Conservation (phyloP, 2,888 invertebrate genomes). For the Isotomurus palustris region DNA sequence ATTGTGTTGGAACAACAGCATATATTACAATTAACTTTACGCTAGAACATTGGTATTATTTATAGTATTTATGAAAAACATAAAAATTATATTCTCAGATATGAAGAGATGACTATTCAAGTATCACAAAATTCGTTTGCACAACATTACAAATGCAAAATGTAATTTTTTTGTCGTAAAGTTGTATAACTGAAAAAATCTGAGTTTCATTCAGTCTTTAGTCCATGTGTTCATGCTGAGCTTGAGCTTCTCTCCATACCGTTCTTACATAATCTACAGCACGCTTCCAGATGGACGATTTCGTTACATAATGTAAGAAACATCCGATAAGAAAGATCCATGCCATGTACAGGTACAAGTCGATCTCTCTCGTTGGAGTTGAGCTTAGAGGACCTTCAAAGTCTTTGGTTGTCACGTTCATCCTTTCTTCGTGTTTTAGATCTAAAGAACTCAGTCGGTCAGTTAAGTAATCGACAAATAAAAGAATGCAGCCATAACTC, state of each 20-base stretch:
- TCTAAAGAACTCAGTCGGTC: conserved; percentile 52
- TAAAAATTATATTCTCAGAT: no score
- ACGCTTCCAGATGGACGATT: conserved; percentile 71
- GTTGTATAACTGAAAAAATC: not conserved
- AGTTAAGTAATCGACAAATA: conserved; percentile 1
- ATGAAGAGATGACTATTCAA: no score
- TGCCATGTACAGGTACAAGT: conserved; percentile 74
- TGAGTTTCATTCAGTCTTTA: not conserved
- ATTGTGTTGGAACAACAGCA: no score
- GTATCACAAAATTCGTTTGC: no score
- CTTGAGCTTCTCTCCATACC: conserved; percentile 79
- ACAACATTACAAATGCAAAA: no score
- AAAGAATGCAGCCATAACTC: conserved; percentile 6
- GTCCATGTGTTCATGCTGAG: conserved; percentile 46
- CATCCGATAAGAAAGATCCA: conserved; percentile 80
- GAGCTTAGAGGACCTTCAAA: conserved; percentile 76
- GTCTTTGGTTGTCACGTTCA: conserved; percentile 68
- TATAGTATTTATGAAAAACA: no score
- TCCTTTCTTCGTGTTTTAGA: conserved; percentile 59
- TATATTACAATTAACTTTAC: no score
- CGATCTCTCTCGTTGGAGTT: conserved; percentile 68
- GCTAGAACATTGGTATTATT: no score
- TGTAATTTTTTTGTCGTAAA: no score
- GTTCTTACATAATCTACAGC: conserved; percentile 77
- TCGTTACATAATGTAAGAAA: conserved; percentile 67